Conservation (phyloP, 2,797 vertebrate species). For the Poeciliopsis presidionis region DNA sequence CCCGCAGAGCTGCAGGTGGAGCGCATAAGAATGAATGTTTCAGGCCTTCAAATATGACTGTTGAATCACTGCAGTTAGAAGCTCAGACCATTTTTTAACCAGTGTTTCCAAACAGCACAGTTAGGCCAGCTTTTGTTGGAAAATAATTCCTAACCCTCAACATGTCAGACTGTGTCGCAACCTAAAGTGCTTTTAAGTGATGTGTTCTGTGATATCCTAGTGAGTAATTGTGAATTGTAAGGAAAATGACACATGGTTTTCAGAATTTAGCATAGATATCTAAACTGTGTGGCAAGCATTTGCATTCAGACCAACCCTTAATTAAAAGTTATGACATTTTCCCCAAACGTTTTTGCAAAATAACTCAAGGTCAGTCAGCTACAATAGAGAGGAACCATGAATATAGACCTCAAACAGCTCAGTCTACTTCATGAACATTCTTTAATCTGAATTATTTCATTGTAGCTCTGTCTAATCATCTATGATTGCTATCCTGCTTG, state of each 20-base stretch:
- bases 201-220: neutral
- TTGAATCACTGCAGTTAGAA: neutral
- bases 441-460: neutral
- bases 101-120: neutral
- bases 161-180: neutral
- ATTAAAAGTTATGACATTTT: neutral
- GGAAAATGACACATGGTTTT: neutral
- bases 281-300: neutral
- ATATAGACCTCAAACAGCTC: neutral
- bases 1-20: constrained; percentile 58
- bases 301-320: neutral
- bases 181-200: neutral
- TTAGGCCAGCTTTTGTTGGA: neutral
- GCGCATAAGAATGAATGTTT: constrained; percentile 31
- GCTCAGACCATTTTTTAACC: neutral
- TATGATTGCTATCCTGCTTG: neutral
- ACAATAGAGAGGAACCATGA: neutral
- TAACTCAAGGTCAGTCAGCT: neutral
- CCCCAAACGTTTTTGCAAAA: neutral
- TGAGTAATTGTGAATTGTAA: neutral
- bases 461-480: neutral
- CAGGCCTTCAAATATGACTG: neutral
- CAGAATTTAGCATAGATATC: neutral
- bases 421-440: neutral
- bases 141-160: neutral